phyloP scores from a whole-genome alignment of 64 coral and sea anemone species.

The Pocillopora damicornis region DNA sequence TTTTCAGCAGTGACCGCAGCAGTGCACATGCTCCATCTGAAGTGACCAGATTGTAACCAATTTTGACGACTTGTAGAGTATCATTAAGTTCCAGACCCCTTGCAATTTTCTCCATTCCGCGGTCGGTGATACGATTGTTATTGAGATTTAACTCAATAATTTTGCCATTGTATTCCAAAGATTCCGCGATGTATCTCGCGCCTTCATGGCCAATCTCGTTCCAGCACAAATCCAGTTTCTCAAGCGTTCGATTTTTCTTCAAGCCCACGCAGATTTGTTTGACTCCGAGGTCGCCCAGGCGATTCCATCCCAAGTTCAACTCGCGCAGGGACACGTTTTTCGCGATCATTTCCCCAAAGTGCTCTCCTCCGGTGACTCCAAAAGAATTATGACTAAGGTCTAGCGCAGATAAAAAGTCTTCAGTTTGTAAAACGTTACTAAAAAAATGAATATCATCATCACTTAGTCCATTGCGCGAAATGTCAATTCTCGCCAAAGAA shows the following conservation, averaged over 20 bases:
- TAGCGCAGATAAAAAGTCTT: conserved; percentile 43
- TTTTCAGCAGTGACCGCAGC: conserved; percentile 51
- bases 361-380: conserved; percentile 38
- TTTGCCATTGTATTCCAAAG: conserved; percentile 51
- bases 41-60: conserved; percentile 70
- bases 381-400: conserved; percentile 79
- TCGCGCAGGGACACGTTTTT: conserved; percentile 48
- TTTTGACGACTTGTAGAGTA: conserved; percentile 45
- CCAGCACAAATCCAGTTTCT: conserved; percentile 78
- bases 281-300: conserved; percentile 68
- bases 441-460: conserved; percentile 76
- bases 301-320: conserved; percentile 80
- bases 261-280: conserved; percentile 52
- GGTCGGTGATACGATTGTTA: conserved; percentile 83
- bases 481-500: conserved; percentile 41
- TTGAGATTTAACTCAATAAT: conserved; percentile 75
- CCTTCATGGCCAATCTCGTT: conserved; percentile 75
- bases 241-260: conserved; percentile 44
- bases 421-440: conserved; percentile 71
- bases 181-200: conserved; percentile 37
- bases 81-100: conserved; percentile 72
- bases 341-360: conserved; percentile 61
- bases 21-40: conserved; percentile 58
- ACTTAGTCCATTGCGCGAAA: conserved; percentile 73
- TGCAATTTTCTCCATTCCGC: conserved; percentile 62